These are phyloP conservation scores for Lepisosteus oculatus DNA, from an alignment of 2,113 vertebrate species.

Conservation along the genomic window DNA sequence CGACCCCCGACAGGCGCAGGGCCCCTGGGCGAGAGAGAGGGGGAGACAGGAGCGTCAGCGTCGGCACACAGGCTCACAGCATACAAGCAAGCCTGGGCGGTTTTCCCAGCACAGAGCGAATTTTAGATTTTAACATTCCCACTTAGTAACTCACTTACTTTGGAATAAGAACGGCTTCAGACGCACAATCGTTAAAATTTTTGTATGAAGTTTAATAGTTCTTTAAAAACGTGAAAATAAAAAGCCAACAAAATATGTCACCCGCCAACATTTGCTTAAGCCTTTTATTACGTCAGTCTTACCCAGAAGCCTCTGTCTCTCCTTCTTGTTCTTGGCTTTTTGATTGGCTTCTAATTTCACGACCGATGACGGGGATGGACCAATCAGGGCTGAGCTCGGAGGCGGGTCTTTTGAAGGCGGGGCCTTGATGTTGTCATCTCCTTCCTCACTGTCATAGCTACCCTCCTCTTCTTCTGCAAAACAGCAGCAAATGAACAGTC, in stretches of 20 bases:
- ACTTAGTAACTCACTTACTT: too few species aligned
- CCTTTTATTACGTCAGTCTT: conserved; percentile 25
- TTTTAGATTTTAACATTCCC: too few species aligned
- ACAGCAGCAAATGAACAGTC: conserved; percentile 26
- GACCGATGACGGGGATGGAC: conserved; percentile 86
- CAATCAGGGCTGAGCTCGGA: conserved; percentile 60
- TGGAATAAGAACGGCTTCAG: too few species aligned
- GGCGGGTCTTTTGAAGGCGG: conserved; percentile 55
- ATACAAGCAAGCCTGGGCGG: too few species aligned
- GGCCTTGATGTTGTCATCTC: conserved; percentile 61
- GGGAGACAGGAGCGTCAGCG: conserved; percentile 39
- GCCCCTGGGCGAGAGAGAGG: conserved; percentile 53
- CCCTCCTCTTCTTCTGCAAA: conserved; percentile 69
- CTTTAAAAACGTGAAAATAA: not conserved
- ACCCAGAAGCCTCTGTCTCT: conserved; percentile 89
- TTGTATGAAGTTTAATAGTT: too few species aligned
- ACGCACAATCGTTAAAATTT: too few species aligned
- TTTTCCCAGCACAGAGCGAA: too few species aligned
- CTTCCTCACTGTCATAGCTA: conserved; percentile 81
- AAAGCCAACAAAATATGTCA: not conserved
- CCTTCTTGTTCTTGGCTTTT: conserved; percentile 94
- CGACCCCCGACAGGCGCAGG: conserved; percentile 53
- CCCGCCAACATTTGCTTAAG: too few species aligned
- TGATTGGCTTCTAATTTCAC: conserved; percentile 97
- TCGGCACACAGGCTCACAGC: conserved; percentile 17